Evolutionary conservation across 1,140 invertebrate genomes (phyloP).

Genomic region (Planococcus citri): DNA sequence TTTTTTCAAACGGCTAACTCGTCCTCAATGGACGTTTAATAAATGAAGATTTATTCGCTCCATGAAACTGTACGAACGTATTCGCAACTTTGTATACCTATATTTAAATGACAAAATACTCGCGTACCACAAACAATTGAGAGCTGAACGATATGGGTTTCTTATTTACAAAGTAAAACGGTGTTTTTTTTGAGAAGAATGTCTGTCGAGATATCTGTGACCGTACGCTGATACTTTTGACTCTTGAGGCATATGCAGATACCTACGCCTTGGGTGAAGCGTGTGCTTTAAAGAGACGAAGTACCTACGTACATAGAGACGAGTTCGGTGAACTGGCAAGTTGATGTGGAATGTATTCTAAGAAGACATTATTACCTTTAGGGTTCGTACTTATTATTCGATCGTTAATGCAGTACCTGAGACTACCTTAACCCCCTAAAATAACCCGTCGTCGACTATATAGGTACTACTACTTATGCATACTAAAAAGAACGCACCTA

Average conservation of each 20-base stretch:
- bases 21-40: neutral
- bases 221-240: too few species aligned
- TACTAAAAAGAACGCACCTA: neutral
- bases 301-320: neutral
- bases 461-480: neutral
- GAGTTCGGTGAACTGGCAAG: neutral
- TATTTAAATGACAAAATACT: too few species aligned
- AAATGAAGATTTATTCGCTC: neutral
- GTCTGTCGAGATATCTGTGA: too few species aligned
- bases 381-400: conserved; percentile 6
- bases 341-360: neutral
- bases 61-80: too few species aligned
- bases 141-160: neutral
- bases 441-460: neutral
- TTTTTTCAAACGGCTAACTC: neutral
- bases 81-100: too few species aligned
- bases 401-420: neutral
- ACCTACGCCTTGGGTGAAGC: neutral
- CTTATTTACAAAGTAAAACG: neutral
- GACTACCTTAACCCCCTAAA: neutral
- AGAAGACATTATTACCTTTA: neutral
- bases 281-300: neutral
- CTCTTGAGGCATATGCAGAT: neutral
- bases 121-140: neutral
- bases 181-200: neutral